These are phyloP conservation scores for Chloroceryle amazona DNA, from an alignment of 2,797 vertebrate genomes.

Conservation along the genomic window DNA sequence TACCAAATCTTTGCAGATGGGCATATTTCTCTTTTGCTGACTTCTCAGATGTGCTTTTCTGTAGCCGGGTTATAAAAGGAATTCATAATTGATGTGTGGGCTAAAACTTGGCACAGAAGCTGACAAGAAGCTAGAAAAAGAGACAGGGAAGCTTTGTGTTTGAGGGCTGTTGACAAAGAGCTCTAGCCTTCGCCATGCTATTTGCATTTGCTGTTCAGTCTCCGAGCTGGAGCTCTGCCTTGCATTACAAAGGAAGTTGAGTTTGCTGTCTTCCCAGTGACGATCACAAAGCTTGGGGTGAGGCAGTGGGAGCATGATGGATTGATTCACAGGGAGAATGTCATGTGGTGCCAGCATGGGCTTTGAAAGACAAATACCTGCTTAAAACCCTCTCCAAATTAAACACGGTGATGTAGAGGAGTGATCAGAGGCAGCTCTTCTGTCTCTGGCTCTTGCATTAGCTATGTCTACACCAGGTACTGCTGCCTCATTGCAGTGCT, in stretches of 20 bases:
- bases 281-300: neutral
- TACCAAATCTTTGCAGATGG: neutral
- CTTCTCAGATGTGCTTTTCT: constrained; percentile 38
- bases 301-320: neutral
- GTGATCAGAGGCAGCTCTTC: neutral
- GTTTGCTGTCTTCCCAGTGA: neutral
- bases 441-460: neutral
- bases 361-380: neutral
- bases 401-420: neutral
- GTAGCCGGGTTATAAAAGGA: neutral
- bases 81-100: constrained; percentile 62
- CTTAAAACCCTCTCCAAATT: neutral
- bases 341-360: neutral
- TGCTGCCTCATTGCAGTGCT: accelerated
- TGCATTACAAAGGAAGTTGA: neutral
- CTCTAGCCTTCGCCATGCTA: constrained; percentile 6
- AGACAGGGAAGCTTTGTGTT: constrained; percentile 54
- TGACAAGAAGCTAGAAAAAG: constrained; percentile 17
- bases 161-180: neutral
- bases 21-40: neutral
- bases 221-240: constrained; percentile 2
- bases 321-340: neutral
- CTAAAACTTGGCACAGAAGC: constrained; percentile 47
- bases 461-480: accelerated
- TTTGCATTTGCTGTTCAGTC: constrained; percentile 14